These are phyloP conservation scores for Andrena chrysosceles DNA, from an alignment of 2,888 invertebrate genomes.

Conservation along the genomic window DNA sequence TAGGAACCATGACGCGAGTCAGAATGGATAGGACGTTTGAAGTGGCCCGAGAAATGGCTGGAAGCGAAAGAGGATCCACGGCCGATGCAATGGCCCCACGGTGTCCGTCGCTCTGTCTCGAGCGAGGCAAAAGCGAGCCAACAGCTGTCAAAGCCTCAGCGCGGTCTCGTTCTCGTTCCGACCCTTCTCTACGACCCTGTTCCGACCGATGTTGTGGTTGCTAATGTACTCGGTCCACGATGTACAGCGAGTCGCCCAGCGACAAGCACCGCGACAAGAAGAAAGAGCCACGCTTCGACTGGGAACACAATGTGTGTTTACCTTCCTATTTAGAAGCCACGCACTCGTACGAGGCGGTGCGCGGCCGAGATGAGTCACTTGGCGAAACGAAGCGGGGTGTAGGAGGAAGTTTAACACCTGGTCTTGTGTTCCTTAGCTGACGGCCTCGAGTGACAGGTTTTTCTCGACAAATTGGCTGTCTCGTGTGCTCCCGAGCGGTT, in stretches of 20 bases:
- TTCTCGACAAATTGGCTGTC: conserved; percentile 29
- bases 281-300: conserved; percentile 57
- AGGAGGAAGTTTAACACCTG: conserved; percentile 30
- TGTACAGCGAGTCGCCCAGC: conserved; percentile 56
- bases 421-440: neutral
- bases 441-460: neutral
- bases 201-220: conserved; percentile 76
- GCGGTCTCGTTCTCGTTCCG: conserved; percentile 57
- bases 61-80: conserved; percentile 59
- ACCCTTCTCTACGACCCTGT: conserved; percentile 58
- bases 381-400: conserved; percentile 9
- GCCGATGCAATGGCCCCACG: conserved; percentile 31
- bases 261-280: conserved; percentile 64
- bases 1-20: conserved; percentile 54
- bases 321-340: conserved; percentile 72
- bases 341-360: conserved; percentile 41
- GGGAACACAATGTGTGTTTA: conserved; percentile 69
- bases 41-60: conserved; percentile 70
- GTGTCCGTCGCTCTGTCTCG: conserved; percentile 55
- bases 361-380: conserved; percentile 49
- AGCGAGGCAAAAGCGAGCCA: conserved; percentile 68
- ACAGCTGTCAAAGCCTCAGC: conserved; percentile 79
- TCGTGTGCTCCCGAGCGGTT: neutral
- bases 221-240: conserved; percentile 75
- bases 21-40: conserved; percentile 72